Base-by-base conservation (phyloP, 2,888 invertebrate genomes). In the Buathra laborator region DNA sequence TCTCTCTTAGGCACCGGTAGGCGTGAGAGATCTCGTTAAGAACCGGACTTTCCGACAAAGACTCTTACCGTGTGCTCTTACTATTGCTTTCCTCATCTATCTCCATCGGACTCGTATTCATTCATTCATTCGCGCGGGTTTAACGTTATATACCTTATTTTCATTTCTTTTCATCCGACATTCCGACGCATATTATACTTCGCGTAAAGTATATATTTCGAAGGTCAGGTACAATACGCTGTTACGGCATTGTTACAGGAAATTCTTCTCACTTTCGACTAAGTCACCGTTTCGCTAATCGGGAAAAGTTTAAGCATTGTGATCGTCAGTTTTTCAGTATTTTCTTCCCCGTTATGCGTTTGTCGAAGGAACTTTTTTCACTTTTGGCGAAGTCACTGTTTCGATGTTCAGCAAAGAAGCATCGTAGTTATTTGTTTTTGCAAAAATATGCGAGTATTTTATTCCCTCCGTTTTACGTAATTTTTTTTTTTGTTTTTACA, bases 1-100 rank as follows among this genome's bases (percentile, higher is more conserved):
- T 56, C 37, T 37, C 37, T 37, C 37, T 81, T 53, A 32, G 3
- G 51, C 71, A 64, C 76, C 71, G 74, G 48, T 78, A 78, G 84
- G 82, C 85, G 77, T 85, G 83, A 85, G 72, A 83, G 83, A 80
- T 46, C 82, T 81, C 83, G 81, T 86, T 86, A 86, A 85, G 83
- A 32, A 72, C 24, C 62, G 85, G 72, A 86, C 84, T 84, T 81
- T 74, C 70, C 84, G 56, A 80, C 80, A 67, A 53, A 74, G 71
- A 59, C 59, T 67, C 43, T 70, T 66, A 12, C 46, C 64, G 7
- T 32, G 14, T n/a, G 14, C 48, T 14, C 75, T 70, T 7, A 14
- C 48, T 43, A 24, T 67, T 51, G 44, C 51, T 43, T 37, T 48
- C 43, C 32, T 32, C 59, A 10, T 29, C 29, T 16, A 37, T 32